Conservation (phyloP, 2,797 vertebrate species). For the Myotis findleyi region DNA sequence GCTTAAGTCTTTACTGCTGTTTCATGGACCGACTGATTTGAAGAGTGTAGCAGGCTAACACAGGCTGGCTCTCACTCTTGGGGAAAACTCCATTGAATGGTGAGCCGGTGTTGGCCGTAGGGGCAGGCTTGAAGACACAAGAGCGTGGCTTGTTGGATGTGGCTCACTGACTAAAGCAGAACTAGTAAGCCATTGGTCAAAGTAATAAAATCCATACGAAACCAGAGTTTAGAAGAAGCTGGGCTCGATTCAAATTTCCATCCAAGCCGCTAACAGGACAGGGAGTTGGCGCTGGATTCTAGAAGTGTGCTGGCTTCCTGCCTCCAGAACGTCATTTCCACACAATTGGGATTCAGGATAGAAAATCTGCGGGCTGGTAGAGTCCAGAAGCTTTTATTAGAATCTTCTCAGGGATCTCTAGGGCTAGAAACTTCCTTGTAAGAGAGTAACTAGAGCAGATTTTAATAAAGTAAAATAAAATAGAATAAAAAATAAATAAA, state of each 20-base stretch:
- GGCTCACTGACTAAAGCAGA: neutral
- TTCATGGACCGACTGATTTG: neutral
- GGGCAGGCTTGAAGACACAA: neutral
- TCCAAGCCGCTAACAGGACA: neutral
- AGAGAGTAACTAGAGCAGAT: neutral
- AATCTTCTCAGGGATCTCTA: constrained; percentile 2
- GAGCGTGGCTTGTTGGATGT: neutral
- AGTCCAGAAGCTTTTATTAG: constrained; percentile 43
- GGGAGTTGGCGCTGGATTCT: neutral
- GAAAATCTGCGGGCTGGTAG: neutral
- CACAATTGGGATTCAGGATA: neutral
- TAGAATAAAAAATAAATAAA: neutral
- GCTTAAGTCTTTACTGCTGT: neutral
- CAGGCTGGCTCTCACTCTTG: neutral
- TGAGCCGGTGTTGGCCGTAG: neutral
- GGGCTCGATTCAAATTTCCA: constrained; percentile 58
- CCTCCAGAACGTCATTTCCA: constrained; percentile 19
- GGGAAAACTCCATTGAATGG: neutral
- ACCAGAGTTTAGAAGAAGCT: constrained; percentile 34
- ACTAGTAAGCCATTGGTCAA: neutral
- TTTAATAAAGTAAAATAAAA: neutral
- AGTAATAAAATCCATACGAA: constrained; percentile 55
- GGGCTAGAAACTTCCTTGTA: neutral
- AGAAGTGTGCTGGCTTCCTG: neutral
- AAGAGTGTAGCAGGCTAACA: neutral